Evolutionary conservation across 2,113 vertebrate species (phyloP), one percentile per base, ranked within the genome.

Genomic region (Oncorhynchus mykiss): DNA sequence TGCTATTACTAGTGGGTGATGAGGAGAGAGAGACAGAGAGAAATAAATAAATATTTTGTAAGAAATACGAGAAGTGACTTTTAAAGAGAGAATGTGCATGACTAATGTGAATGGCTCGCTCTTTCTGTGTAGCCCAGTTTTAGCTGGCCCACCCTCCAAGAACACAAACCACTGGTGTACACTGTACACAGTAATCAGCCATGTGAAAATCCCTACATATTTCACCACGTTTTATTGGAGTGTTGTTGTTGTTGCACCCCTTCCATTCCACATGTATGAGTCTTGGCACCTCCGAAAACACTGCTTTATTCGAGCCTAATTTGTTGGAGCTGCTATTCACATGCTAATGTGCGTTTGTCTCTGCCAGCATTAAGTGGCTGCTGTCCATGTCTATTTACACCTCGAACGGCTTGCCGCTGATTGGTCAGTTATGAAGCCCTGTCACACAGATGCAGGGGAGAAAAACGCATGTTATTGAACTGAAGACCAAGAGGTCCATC

Each of bases 311-410:
- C 67, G 22, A 59, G 65, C 62, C 75, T 76, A 75, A 76, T 82
- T 82, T 80, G 73, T 86, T 59, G 18, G 45, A 24, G 34, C 45
- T 34, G 66, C 34, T 74, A 64, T 83, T 78, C 73, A 73, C 67
- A 83, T 81, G 70, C 57, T 79, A 77, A 77, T 67, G 65, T 59
- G 51, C 67, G 71, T 60, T 60, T 82, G 70, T 79, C 64, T 72
- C 39, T 24, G 75, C 64, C 34, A 39, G 77, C n/a, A 71, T 71
- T n/a, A 16, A 34, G 75, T 72, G 64, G 74, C 48, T 27, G 60
- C 14, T n/a, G 48, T 48, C 20, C 48, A 48, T 72, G 49, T 78
- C 29, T 82, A 22, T n/a, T 64, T 65, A 59, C 71, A 70, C 72
- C 73, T 79, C 25, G 25, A 24, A 25, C 22, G 39, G 3, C 45